These are phyloP conservation scores for Deroptyus accipitrinus DNA, from an alignment of 2,113 vertebrate genomes.

Conservation along the genomic window DNA sequence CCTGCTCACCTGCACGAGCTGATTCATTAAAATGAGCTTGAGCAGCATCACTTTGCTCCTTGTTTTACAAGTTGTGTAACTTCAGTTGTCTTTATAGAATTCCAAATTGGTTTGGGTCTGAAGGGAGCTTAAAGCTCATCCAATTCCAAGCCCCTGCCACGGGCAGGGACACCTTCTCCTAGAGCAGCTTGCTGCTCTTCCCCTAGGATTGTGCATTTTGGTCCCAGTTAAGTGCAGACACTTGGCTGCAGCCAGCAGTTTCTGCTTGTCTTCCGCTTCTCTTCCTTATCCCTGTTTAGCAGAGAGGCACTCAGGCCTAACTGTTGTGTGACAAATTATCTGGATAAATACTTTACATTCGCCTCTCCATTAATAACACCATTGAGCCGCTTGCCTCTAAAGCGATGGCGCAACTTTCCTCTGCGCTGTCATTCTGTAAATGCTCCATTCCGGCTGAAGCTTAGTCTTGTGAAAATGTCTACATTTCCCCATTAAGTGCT, in stretches of 20 bases:
- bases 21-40: too few species aligned
- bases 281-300: not conserved
- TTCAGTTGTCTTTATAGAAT: not conserved
- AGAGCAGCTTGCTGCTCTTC: not conserved
- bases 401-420: not conserved
- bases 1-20: not conserved
- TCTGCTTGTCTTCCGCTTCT: not conserved
- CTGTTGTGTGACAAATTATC: not conserved
- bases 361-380: not conserved
- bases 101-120: not conserved
- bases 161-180: not conserved
- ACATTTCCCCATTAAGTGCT: conserved; percentile 79
- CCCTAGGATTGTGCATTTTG: not conserved
- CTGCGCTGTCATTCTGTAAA: conserved; percentile 48
- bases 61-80: not conserved
- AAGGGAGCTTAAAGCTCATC: not conserved
- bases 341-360: not conserved
- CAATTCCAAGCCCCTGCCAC: not conserved
- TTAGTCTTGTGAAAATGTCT: conserved; percentile 74
- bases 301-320: not conserved
- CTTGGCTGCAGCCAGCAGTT: not conserved
- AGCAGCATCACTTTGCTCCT: not conserved
- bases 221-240: accelerated
- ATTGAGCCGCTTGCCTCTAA: not conserved
- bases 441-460: conserved; percentile 44